Conservation (phyloP, 1,140 invertebrate species). For the Leptopilina clavipes region DNA sequence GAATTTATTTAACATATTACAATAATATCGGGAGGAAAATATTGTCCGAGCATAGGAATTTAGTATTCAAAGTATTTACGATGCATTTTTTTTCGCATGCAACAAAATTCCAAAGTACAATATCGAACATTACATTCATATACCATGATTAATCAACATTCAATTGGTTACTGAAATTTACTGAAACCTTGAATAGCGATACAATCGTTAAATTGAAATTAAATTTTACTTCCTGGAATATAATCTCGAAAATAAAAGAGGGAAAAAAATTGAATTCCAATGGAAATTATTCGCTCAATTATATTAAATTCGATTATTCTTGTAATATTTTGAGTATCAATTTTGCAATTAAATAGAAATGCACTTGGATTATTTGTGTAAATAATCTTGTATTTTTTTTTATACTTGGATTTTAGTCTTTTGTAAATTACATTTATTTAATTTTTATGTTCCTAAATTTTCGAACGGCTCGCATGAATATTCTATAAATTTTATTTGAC, state of each 20-base stretch:
- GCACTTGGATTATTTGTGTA: not conserved
- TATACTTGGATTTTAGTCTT: too few species aligned
- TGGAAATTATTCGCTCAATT: not conserved
- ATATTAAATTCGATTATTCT: not conserved
- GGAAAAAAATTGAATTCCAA: not conserved
- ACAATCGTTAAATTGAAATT: not conserved
- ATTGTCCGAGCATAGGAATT: not conserved
- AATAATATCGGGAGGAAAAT: too few species aligned
- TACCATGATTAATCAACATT: slow-evolving; percentile 17
- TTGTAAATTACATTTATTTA: too few species aligned
- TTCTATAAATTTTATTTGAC: too few species aligned
- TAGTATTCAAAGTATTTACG: not conserved
- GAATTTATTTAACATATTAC: too few species aligned
- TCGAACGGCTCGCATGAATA: too few species aligned
- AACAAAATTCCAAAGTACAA: not conserved
- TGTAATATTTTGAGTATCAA: not conserved
- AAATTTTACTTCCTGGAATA: not conserved
- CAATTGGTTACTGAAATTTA: not conserved
- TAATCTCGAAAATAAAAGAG: too few species aligned
- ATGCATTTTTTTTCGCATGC: not conserved
- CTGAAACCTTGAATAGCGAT: not conserved
- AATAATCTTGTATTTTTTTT: too few species aligned
- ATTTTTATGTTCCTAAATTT: too few species aligned
- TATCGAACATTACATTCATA: slow-evolving; percentile 18
- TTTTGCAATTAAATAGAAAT: not conserved